A percentile compares a stretch with the other conserved stretches of the same genome.
Evolutionary conservation across 2,797 vertebrate genomes (phyloP).

Genomic region (Podargus strigoides): DNA sequence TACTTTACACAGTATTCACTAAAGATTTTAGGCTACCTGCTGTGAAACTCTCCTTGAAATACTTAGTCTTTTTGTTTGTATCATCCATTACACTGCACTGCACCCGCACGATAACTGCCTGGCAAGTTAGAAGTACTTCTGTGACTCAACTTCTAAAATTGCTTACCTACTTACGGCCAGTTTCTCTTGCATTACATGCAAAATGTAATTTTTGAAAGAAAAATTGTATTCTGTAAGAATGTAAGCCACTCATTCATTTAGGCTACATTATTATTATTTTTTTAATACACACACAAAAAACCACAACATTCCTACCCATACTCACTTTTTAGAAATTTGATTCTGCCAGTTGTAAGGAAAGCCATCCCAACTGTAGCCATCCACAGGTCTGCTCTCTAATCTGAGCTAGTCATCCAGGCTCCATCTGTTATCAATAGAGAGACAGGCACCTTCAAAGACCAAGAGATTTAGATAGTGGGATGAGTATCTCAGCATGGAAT

Average conservation of each 20-base stretch:
- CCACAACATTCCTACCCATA: not conserved
- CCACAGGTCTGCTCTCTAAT: not conserved
- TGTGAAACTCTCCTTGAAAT: not conserved
- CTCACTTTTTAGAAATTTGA: not conserved
- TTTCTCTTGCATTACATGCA: not conserved
- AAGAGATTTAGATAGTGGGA: constrained; percentile 22
- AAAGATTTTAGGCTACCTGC: not conserved
- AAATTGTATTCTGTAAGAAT: not conserved
- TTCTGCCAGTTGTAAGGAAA: not conserved
- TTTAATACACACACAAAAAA: not conserved
- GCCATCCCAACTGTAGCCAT: not conserved
- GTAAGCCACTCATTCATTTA: not conserved
- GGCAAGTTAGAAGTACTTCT: not conserved
- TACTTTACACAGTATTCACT: not conserved
- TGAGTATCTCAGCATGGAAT: not conserved
- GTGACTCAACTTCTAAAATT: not conserved
- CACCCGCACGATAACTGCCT: not conserved
- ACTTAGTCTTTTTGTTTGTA: not conserved
- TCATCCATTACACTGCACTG: not conserved
- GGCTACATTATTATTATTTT: not conserved
- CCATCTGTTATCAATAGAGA: constrained; percentile 30
- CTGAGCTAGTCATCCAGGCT: constrained; percentile 47
- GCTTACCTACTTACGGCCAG: not conserved
- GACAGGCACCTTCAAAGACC: constrained; percentile 53
- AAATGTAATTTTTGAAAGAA: not conserved